phyloP scores from a whole-genome alignment of 2,888 invertebrate species.

The Drosophila mulleri region DNA sequence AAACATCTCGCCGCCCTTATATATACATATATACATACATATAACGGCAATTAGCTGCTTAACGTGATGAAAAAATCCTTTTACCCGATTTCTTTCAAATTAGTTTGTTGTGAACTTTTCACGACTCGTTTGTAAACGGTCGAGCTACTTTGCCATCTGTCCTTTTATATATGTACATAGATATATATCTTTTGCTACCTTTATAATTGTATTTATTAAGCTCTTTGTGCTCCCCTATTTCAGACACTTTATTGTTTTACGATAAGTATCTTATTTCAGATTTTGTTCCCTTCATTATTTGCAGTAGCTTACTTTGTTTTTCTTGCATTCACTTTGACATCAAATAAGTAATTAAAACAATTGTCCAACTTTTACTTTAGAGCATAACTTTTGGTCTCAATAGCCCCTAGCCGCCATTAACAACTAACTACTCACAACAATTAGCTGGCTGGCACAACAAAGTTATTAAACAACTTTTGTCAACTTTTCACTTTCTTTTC shows the following conservation, averaged over 20 bases:
- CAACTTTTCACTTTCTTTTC: neutral
- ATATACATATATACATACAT: too few species aligned
- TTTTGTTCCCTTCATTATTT: neutral
- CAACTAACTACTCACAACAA: constrained; percentile 5
- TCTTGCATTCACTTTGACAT: neutral
- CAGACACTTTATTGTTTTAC: constrained; percentile 5
- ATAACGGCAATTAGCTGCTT: constrained; percentile 8
- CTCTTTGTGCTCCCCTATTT: neutral
- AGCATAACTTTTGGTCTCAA: constrained; percentile 1
- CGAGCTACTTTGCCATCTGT: too few species aligned
- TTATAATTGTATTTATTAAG: constrained; percentile 2
- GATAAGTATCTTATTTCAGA: constrained; percentile 10
- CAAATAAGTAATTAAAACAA: constrained; percentile 6
- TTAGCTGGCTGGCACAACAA: constrained; percentile 2
- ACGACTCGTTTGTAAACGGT: neutral
- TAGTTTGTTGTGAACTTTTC: neutral
- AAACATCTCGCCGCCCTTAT: too few species aligned
- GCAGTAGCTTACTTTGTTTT: neutral
- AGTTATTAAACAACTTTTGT: constrained; percentile 6
- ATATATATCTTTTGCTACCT: neutral
- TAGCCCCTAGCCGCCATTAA: neutral
- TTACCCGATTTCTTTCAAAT: neutral
- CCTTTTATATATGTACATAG: too few species aligned
- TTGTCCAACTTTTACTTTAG: constrained; percentile 9
- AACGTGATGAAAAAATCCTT: constrained; percentile 1